A percentile compares a stretch with the other conserved stretches of the same genome.
Evolutionary conservation across 2,888 invertebrate genomes (phyloP).

Genomic region (Campoletis raptor): DNA sequence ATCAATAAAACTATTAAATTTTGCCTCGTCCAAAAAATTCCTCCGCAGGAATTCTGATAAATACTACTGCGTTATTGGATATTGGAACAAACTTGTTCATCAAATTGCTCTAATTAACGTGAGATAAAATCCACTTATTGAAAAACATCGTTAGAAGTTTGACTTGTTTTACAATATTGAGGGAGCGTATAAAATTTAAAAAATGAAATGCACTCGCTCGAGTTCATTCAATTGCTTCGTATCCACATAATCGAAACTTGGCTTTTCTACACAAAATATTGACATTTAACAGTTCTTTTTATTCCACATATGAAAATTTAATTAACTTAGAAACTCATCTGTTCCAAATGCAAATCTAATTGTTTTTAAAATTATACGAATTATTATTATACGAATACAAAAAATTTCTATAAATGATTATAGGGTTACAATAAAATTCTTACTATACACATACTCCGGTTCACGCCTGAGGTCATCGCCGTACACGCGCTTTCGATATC

Average conservation of each 20-base stretch:
- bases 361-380: no score
- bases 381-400: no score
- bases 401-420: background rate
- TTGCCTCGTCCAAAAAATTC: constrained; percentile 6
- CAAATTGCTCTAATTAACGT: background rate
- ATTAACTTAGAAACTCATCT: background rate
- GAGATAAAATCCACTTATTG: background rate
- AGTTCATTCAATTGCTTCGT: no score
- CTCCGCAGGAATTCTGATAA: constrained; percentile 21
- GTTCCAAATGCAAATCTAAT: background rate
- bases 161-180: background rate
- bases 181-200: background rate
- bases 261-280: background rate
- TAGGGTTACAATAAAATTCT: constrained; percentile 27
- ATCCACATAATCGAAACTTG: no score
- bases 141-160: background rate
- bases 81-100: background rate
- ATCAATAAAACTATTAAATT: constrained; percentile 34
- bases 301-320: background rate
- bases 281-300: background rate
- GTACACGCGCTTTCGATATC: constrained; percentile 45
- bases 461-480: constrained; percentile 52
- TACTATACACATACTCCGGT: constrained; percentile 60
- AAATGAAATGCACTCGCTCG: no score
- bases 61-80: background rate